A percentile compares a stretch with the other conserved stretches of the same genome.
Conservation (phyloP, 64 coral and sea anemone genomes). For the Montipora cactus region DNA sequence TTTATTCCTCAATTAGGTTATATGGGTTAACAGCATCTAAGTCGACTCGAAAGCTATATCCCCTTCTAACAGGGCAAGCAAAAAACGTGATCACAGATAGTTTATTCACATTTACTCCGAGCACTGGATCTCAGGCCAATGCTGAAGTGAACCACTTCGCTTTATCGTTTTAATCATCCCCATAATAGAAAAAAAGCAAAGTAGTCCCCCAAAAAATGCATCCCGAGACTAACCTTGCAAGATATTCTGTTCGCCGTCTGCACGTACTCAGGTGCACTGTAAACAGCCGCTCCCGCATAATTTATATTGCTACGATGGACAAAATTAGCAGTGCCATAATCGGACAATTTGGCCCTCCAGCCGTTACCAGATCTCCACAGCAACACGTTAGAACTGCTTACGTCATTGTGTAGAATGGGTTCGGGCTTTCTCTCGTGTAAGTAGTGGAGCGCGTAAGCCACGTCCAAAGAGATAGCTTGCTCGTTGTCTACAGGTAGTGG, state of each 20-base stretch:
- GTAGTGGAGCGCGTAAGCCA: not conserved
- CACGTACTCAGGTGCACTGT: not conserved
- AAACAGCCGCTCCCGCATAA: slow-evolving; percentile 17
- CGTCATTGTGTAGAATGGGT: slow-evolving; percentile 67
- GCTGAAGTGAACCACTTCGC: too few relatives aligned
- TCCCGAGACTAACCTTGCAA: not conserved
- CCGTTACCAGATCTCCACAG: slow-evolving; percentile 23
- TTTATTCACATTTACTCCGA: too few relatives aligned
- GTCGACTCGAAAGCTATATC: too few relatives aligned
- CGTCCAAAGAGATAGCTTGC: not conserved
- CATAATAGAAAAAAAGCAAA: too few relatives aligned
- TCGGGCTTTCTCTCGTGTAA: not conserved
- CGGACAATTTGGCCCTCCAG: slow-evolving; percentile 71
- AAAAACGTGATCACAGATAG: too few relatives aligned
- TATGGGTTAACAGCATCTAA: too few relatives aligned
- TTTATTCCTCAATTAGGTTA: too few relatives aligned
- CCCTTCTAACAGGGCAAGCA: too few relatives aligned
- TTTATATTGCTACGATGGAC: not conserved
- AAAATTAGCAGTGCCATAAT: slow-evolving; percentile 68
- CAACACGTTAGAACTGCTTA: slow-evolving; percentile 74
- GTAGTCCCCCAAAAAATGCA: not conserved
- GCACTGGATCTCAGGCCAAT: too few relatives aligned
- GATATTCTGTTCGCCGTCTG: not conserved
- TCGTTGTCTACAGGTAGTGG: not conserved
- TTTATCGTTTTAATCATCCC: too few relatives aligned